Evolutionary conservation across 2,113 vertebrate genomes (phyloP), one percentile per base, ranked within the genome.

Genomic region (Phaethon lepturus): DNA sequence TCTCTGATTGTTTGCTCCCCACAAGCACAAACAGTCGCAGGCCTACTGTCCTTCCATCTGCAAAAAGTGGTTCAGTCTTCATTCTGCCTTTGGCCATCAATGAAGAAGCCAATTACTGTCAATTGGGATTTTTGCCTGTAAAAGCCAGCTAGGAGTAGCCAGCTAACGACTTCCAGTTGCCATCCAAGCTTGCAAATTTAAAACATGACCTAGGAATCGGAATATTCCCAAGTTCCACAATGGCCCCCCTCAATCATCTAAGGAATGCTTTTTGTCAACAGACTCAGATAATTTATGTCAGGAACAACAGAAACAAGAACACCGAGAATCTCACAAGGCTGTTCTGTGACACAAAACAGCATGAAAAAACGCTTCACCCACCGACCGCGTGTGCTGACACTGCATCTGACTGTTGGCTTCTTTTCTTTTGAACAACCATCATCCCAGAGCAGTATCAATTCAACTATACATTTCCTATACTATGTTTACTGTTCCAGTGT

Each of bases 361-460:
- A 49, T 1, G 7, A 49, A 64, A 85, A 60, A 7, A 23, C 6
- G 2, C 20, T 22, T 45, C 0, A 7, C 24, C 20, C 60, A 13
- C 35, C 10, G 0, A 13, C 2, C 1, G 14, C 12, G 28, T 19
- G 6, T 1, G 1, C 26, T 40, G 38, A 17, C 44, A 28, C 2
- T 24, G 25, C 13, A 28, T 11, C 52, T 72, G 58, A 3, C 28
- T n/a, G 42, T 4, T 10, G 14, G 28, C 29, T 47, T 18, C 17
- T 74, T 49, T 28, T 25, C 63, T 42, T 56, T 25, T 20, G 47
- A 82, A 38, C 29, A 29, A 56, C 5, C 17, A 19, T 4, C 56
- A 76, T 26, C 38, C 24, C 24, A 16, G 58, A 63, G 42, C 35
- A 68, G 1, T 6, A 40, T 10, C 49, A 42, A 13, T 31, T 44